Evolutionary conservation across 2,113 vertebrate genomes (phyloP).

Genomic region (Terrapene triunguis): DNA sequence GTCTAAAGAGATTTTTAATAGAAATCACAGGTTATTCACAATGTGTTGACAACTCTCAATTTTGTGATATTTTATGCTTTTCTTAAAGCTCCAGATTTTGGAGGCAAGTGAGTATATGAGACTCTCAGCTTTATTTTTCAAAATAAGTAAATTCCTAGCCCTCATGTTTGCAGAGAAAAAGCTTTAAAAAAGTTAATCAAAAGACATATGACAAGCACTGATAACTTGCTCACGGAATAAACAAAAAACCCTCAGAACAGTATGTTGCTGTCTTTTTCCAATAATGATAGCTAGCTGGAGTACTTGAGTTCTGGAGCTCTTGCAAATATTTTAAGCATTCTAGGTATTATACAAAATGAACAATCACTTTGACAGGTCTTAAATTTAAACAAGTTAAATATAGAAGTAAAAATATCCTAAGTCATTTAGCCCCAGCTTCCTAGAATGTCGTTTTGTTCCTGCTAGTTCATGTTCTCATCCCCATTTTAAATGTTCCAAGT

Average conservation of each 20-base stretch:
- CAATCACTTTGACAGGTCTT: background rate
- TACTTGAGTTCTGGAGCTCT: background rate
- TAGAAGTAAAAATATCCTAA: background rate
- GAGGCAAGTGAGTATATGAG: background rate
- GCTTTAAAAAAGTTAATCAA: background rate
- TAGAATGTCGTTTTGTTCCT: background rate
- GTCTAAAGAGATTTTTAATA: background rate
- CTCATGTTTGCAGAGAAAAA: background rate
- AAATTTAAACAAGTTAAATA: background rate
- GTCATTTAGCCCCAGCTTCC: background rate
- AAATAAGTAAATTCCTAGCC: background rate
- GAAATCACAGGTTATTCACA: background rate
- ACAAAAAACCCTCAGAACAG: background rate
- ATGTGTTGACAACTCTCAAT: background rate
- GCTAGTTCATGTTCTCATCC: background rate
- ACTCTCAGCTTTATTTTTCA: background rate
- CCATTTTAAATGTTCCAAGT: background rate
- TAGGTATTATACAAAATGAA: background rate
- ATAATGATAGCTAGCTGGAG: background rate
- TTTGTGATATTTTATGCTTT: background rate
- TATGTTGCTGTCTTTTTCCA: accelerated
- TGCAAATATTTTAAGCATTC: background rate
- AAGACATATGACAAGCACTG: background rate
- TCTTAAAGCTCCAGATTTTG: background rate
- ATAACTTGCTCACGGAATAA: background rate